These are phyloP conservation scores for Rambutsinella grinnellia DNA, from an alignment of 2,888 invertebrate genomes.

Conservation along the genomic window DNA sequence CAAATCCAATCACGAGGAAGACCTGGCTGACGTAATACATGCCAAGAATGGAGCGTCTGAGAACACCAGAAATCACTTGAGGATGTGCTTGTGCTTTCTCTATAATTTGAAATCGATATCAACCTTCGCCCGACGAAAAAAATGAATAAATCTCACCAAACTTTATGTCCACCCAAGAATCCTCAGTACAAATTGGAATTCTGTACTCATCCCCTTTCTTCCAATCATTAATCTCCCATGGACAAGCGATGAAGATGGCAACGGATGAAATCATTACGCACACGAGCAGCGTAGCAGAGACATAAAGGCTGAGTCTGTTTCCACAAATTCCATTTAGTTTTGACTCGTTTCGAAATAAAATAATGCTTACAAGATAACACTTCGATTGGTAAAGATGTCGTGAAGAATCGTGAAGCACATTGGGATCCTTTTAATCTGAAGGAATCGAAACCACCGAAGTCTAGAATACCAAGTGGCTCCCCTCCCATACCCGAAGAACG, in stretches of 20 bases:
- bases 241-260: conserved; percentile 51
- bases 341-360: background rate
- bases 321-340: background rate
- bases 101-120: too few relatives aligned
- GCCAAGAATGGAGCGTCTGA: conserved; percentile 54
- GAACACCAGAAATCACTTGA: conserved; percentile 8
- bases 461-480: conserved; percentile 51
- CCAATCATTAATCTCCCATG: conserved; percentile 47
- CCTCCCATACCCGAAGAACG: conserved; percentile 40
- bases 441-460: conserved; percentile 54
- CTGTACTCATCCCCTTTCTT: conserved; percentile 46
- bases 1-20: conserved; percentile 63
- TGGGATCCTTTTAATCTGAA: conserved; percentile 56
- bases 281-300: conserved; percentile 35
- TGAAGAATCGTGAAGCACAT: conserved; percentile 54
- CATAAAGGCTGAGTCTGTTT: conserved; percentile 44
- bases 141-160: background rate
- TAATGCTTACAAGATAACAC: conserved; percentile 49
- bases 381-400: conserved; percentile 53
- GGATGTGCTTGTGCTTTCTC: too few relatives aligned
- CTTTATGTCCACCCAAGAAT: conserved; percentile 51
- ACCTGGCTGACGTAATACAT: conserved; percentile 63
- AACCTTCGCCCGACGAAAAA: conserved; percentile 1
- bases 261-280: conserved; percentile 46
- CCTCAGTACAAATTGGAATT: conserved; percentile 51